Evolutionary conservation across 2,113 vertebrate species (phyloP), one percentile per base, ranked within the genome.

Genomic region (Leucosticte australis): DNA sequence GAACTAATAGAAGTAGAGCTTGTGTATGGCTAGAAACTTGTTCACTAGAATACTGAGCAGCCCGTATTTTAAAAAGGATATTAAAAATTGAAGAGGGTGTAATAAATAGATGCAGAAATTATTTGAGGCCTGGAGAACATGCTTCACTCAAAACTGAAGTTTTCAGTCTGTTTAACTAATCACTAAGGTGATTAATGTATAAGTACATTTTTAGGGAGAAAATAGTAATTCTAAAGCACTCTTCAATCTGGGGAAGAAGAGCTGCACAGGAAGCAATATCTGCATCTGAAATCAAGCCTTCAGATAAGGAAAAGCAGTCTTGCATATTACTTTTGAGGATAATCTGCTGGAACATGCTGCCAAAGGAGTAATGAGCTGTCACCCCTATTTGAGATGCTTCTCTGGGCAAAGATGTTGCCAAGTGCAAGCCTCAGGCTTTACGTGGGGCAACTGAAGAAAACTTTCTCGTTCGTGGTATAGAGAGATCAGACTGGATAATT

Each of bases 151-250:
- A 92, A 74, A 75, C 88, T 76, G 18, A 87, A 85, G 82, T 91
- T 95, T 67, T 92, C 39, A 21, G 50, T 77, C 90, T 87, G 60
- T 82, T 93, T 76, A 78, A 76, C 71, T 95, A 74, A 94, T 93
- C 91, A 70, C 37, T 83, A 17, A 76, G 39, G 59, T 91, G 62
- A 93, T 96, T 95, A 94, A 63, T 42, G n/a, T 67, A 3, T 59
- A 67, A 94, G 86, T 93, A 59, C 59, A 5, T 93, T 89, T 80
- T 6, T 47, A 78, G 64, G 78, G 60, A 93, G 76, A 92, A 95
- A 83, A 83, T 74, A 60, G 56, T 89, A 31, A 62, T 90, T 92
- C 73, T 89, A 83, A 89, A 94, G 86, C 55, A 27, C 63, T 83
- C 71, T 93, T 90, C 68, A 67, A 1, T 78, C 42, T 90, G 80